These are phyloP conservation scores for Dendrocincla tyrannina DNA, from an alignment of 2,797 vertebrate species.

Conservation along the genomic window DNA sequence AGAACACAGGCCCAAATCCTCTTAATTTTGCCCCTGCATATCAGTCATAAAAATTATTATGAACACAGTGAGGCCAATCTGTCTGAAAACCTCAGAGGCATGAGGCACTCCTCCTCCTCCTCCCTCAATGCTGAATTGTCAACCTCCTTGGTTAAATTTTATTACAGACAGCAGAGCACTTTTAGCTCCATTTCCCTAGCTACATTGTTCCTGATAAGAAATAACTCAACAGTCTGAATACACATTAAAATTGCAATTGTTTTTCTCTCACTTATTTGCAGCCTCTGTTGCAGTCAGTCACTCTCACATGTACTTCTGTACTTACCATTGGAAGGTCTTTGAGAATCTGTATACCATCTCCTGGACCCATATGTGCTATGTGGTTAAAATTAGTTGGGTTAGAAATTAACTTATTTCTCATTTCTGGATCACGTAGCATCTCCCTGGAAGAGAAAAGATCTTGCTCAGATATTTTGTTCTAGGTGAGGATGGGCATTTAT, in stretches of 20 bases:
- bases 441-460: slow-evolving; percentile 85
- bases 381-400: slow-evolving; percentile 99
- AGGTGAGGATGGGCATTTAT: background rate
- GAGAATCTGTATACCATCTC: slow-evolving; percentile 97
- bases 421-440: slow-evolving; percentile 98
- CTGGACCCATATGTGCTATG: slow-evolving; percentile 98
- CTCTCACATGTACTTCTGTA: background rate
- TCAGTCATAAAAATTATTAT: background rate
- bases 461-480: slow-evolving; percentile 1
- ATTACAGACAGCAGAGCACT: background rate
- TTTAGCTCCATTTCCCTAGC: background rate
- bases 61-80: background rate
- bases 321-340: slow-evolving; percentile 97
- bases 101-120: background rate
- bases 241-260: background rate
- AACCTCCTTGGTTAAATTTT: background rate
- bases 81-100: background rate
- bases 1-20: background rate
- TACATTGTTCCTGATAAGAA: background rate
- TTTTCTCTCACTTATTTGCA: background rate
- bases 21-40: background rate
- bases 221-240: background rate
- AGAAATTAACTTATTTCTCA: slow-evolving; percentile 99
- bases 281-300: background rate
- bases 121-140: background rate